Conservation (phyloP, 2,113 vertebrate genomes). For the zebrafish (Danio rerio) region GRCz12tu NC_133197.1:10085001-10085500, state of each 20-base stretch:
- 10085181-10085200: slow-evolving; percentile 89
- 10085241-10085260: slow-evolving; percentile 78
- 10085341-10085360: background rate
- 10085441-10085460: slow-evolving; percentile 92
- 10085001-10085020: slow-evolving; percentile 85
- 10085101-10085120: slow-evolving; percentile 7
- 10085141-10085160: background rate
- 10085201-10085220: slow-evolving; percentile 92
- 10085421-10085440: slow-evolving; percentile 87
- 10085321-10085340: slow-evolving; percentile 76
- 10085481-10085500: slow-evolving; percentile 89
- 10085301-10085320: slow-evolving; percentile 81
- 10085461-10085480: slow-evolving; percentile 95
- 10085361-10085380: background rate
- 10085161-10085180: slow-evolving; percentile 26
- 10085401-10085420: background rate
- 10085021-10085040: slow-evolving; percentile 78
- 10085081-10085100: slow-evolving; percentile 80
- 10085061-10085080: slow-evolving; percentile 97
- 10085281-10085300: slow-evolving; percentile 61
- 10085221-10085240: slow-evolving; percentile 84
- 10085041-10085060: slow-evolving; percentile 91
- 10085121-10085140: background rate
- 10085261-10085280: slow-evolving; percentile 58
- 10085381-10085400: background rate